Evolutionary conservation across 1,140 invertebrate genomes (phyloP).

Genomic region (Brachionus calyciflorus): DNA sequence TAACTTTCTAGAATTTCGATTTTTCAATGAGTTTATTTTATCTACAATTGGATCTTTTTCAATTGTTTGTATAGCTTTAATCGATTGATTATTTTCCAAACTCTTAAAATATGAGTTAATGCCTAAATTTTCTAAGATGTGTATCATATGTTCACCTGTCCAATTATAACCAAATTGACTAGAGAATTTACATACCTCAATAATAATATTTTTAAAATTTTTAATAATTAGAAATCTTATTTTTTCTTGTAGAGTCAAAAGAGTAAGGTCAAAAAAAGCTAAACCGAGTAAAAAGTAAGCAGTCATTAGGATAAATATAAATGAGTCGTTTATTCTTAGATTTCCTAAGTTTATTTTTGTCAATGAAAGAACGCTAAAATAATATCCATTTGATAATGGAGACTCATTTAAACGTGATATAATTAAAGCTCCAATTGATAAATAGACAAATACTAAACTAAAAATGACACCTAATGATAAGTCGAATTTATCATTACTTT

Average conservation of each 20-base stretch:
- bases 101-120: conserved; percentile 1
- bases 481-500: conserved; percentile 33
- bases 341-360: not conserved
- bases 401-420: not conserved
- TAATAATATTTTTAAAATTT: conserved; percentile 11
- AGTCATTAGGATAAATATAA: not conserved
- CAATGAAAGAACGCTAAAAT: not conserved
- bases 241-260: conserved; percentile 23
- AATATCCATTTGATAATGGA: not conserved
- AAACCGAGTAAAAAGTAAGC: conserved; percentile 10
- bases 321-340: not conserved
- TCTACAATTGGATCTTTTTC: not conserved
- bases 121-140: not conserved
- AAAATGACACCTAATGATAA: conserved; percentile 3
- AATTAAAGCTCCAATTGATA: not conserved
- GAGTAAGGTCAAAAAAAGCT: conserved; percentile 28
- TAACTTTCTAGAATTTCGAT: conserved; percentile 11
- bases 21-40: not conserved
- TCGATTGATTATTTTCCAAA: not conserved
- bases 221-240: not conserved
- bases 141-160: not conserved
- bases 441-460: not conserved
- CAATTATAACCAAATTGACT: conserved; percentile 34
- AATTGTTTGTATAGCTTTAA: not conserved
- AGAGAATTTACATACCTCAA: conserved; percentile 10